Percentiles rank a stretch among this genome's conserved stretches.
phyloP scores from a whole-genome alignment of 2,113 vertebrate genomes.

The Clarias magur region DNA sequence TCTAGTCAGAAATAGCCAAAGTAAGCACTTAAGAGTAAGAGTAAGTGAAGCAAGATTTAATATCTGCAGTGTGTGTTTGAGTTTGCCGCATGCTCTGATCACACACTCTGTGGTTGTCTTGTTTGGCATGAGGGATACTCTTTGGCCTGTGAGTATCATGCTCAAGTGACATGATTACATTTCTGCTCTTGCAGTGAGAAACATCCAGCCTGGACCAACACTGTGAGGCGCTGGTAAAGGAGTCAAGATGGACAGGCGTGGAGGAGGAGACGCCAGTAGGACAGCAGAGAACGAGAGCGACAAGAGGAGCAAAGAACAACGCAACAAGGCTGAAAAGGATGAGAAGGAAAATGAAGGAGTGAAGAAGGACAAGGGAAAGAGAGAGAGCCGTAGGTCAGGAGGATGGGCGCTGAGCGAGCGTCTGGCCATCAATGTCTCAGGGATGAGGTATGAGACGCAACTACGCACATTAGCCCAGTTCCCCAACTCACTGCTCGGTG shows the following conservation, averaged over 20 bases:
- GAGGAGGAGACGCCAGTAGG: slow-evolving; percentile 46
- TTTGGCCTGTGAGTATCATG: neutral
- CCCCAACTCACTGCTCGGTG: slow-evolving; percentile 80
- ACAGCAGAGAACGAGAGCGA: slow-evolving; percentile 59
- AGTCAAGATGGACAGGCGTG: slow-evolving; percentile 21
- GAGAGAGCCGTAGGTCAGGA: slow-evolving; percentile 56
- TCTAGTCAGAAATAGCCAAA: neutral
- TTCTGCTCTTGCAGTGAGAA: slow-evolving; percentile 32
- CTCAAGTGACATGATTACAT: slow-evolving; percentile 42
- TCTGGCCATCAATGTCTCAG: slow-evolving; percentile 80
- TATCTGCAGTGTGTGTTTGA: neutral
- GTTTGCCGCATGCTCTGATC: neutral
- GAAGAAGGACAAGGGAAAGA: slow-evolving; percentile 52
- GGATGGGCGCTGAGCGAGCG: slow-evolving; percentile 69
- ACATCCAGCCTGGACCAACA: neutral
- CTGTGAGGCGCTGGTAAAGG: slow-evolving; percentile 4
- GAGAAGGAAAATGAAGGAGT: slow-evolving; percentile 47
- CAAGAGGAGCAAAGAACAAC: slow-evolving; percentile 66
- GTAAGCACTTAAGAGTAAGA: neutral
- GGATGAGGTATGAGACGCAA: slow-evolving; percentile 82
- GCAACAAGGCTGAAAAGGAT: slow-evolving; percentile 68
- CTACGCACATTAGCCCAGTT: slow-evolving; percentile 80
- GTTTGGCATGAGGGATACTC: slow-evolving; percentile 11
- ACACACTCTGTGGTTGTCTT: slow-evolving; percentile 22
- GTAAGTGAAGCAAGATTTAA: neutral